Base-by-base conservation (phyloP, 92 coral and sea anemone genomes). In the Plumapathes pennacea region DNA sequence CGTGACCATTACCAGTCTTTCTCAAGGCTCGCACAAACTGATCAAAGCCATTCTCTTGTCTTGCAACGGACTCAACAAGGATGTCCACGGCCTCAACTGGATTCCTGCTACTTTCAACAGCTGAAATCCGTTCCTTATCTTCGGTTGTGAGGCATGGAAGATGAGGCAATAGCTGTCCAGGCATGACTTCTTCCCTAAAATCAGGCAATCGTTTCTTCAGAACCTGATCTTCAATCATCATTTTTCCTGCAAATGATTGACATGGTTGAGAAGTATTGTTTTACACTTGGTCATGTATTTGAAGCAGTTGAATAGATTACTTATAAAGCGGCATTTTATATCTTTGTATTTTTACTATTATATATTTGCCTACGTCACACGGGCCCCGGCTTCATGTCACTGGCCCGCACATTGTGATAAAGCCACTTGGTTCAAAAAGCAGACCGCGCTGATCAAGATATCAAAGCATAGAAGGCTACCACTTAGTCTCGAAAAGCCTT, bases 11-110 rank as follows among this genome's bases (percentile, higher is more conserved):
- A 10, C 27, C 19, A n/a, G 40, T 23, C 22, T 64, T 10, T 11
- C 72, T 40, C 2, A 64, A 34, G 10, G 61, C 72, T 7, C 25
- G 60, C 10, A 64, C 72, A 50, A 64, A 64, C 32, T 64, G 72
- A 17, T 64, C 60, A 50, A 50, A 64, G 12, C 72, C 72, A 0
- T 48, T 23, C 10, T 30, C 19, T 48, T 56, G 34, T 11, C 60
- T 47, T 14, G 22, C 51, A 18, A 64, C 18, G 21, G 50, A 39
- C 31, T 64, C 72, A 21, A 64, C 46, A 0, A 64, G 61, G 3
- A 22, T 17, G 15, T 21, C 32, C 32, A 39, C 10, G 2, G 72
- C 72, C 1, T 39, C 44, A 3, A 38, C 51, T 4, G 72, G 33
- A 14, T 60, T 60, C 7, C 25, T 19, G 20, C 39, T 50, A 4